Evolutionary conservation across 1,140 invertebrate genomes (phyloP).

Genomic region (Nephotettix cincticeps): DNA sequence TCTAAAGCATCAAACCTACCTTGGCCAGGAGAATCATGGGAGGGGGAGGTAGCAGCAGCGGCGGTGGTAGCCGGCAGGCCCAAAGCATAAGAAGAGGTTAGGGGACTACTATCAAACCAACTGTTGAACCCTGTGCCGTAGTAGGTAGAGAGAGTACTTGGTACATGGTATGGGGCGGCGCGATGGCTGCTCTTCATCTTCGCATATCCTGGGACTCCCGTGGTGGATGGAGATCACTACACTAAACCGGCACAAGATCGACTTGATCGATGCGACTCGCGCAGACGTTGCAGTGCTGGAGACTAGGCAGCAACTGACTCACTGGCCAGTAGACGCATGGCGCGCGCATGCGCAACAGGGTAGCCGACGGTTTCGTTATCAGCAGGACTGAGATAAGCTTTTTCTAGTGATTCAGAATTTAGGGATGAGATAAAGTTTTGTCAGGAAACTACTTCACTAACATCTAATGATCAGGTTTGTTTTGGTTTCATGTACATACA

Average conservation of each 20-base stretch:
- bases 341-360: not conserved
- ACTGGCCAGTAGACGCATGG: not conserved
- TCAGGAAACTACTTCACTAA: too few species aligned
- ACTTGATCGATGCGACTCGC: not conserved
- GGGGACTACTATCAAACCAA: not conserved
- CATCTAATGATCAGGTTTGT: too few species aligned
- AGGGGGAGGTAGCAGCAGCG: not conserved
- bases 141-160: not conserved
- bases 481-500: too few species aligned
- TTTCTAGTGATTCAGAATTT: too few species aligned
- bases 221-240: not conserved
- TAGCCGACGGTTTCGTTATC: not conserved
- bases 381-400: not conserved
- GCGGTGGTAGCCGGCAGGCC: not conserved
- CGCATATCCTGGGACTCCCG: not conserved
- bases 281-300: not conserved
- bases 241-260: too few species aligned
- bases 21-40: not conserved
- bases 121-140: not conserved
- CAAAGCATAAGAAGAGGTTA: not conserved
- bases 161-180: constrained; percentile 8
- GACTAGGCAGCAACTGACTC: not conserved
- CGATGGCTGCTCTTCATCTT: constrained; percentile 12
- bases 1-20: not conserved
- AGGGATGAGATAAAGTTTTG: too few species aligned